These are phyloP conservation scores for Pipa parva DNA, from an alignment of 2,113 vertebrate genomes.

Conservation along the genomic window DNA sequence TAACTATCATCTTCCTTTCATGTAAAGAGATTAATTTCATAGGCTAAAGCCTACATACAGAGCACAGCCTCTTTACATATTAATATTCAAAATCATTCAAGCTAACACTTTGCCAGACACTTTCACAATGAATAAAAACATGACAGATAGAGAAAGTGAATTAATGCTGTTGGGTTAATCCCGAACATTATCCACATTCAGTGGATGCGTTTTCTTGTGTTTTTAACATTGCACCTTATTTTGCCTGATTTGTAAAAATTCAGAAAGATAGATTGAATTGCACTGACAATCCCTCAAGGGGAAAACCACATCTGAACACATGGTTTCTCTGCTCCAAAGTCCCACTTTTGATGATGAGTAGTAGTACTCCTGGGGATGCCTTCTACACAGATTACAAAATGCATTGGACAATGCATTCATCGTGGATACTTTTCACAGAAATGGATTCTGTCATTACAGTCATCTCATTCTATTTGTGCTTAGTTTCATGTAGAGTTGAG, in stretches of 20 bases:
- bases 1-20: constrained; percentile 11
- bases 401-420: constrained; percentile 12
- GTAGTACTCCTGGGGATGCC: constrained; percentile 29
- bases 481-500: too few species aligned
- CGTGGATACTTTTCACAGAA: too few species aligned
- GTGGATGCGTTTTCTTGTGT: constrained; percentile 7
- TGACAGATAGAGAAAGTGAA: constrained; percentile 14
- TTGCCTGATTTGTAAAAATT: constrained; percentile 32
- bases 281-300: constrained; percentile 34
- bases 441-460: too few species aligned
- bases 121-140: constrained; percentile 13
- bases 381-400: constrained; percentile 14
- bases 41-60: background rate
- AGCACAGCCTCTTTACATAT: constrained; percentile 1
- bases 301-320: constrained; percentile 9
- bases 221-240: constrained; percentile 14
- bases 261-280: background rate
- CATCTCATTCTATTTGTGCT: too few species aligned
- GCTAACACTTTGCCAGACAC: background rate
- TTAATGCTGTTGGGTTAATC: constrained; percentile 7
- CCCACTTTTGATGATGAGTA: constrained; percentile 29
- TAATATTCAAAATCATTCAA: background rate
- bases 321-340: constrained; percentile 13
- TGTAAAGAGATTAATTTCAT: constrained; percentile 19
- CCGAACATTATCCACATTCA: constrained; percentile 4